A percentile compares a stretch with the other conserved stretches of the same genome.
Evolutionary conservation across 2,888 invertebrate species (phyloP).

Genomic region (Callimorpha dominula): DNA sequence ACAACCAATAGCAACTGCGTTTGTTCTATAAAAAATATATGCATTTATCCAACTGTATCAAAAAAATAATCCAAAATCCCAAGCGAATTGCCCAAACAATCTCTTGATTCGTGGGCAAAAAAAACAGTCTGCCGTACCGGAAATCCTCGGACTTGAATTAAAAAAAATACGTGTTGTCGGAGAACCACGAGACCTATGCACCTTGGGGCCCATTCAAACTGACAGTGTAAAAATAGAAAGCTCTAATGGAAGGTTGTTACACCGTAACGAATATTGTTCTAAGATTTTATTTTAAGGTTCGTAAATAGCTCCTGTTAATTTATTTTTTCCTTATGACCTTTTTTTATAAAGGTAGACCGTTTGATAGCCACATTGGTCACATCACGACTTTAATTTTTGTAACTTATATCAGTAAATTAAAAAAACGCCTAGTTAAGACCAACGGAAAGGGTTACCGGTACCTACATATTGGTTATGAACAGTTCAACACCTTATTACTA

Average conservation of each 20-base stretch:
- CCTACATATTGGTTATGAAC: too few species aligned
- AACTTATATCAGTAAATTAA: too few species aligned
- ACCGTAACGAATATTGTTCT: conserved; percentile 48
- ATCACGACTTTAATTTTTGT: too few species aligned
- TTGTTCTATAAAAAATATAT: not conserved
- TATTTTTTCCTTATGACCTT: too few species aligned
- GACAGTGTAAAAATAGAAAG: conserved; percentile 78
- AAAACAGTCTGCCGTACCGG: conserved; percentile 46
- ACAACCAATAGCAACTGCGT: not conserved
- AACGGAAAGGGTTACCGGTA: too few species aligned
- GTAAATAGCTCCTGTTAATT: too few species aligned
- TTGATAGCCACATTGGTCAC: too few species aligned
- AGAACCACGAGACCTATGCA: conserved; percentile 68
- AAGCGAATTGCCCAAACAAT: conserved; percentile 30
- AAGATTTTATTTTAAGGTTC: not conserved
- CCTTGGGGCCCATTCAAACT: conserved; percentile 71
- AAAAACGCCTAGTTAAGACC: too few species aligned
- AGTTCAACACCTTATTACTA: too few species aligned
- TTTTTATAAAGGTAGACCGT: too few species aligned
- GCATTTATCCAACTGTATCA: not conserved
- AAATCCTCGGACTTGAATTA: conserved; percentile 68
- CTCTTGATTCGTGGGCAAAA: conserved; percentile 45
- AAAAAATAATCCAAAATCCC: conserved; percentile 18
- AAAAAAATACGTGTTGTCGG: conserved; percentile 54
- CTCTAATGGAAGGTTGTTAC: conserved; percentile 55